Evolutionary conservation across 2,113 vertebrate species (phyloP).

Genomic region (Passer montanus): DNA sequence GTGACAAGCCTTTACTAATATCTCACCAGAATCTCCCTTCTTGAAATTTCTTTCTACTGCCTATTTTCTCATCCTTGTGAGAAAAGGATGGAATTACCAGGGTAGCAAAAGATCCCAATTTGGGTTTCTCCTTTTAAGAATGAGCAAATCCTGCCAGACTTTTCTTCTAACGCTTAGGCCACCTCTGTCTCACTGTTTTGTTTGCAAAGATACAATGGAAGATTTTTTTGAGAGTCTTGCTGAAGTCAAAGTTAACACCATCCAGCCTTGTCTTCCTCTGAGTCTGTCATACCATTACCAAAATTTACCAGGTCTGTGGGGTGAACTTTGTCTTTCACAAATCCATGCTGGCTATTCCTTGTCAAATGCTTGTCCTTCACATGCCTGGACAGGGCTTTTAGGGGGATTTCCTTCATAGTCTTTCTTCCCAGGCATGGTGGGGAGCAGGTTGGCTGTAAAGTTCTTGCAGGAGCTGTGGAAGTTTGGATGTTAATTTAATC

Average conservation of each 20-base stretch:
- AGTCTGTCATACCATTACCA: neutral
- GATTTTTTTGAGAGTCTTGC: neutral
- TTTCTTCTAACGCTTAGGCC: neutral
- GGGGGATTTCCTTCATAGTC: neutral
- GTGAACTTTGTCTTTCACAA: neutral
- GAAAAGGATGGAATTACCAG: neutral
- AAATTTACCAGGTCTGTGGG: neutral
- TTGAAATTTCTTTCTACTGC: neutral
- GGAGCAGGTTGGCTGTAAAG: neutral
- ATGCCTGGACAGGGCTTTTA: neutral
- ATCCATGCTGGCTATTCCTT: neutral
- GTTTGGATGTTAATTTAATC: neutral
- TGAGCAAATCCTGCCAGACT: neutral
- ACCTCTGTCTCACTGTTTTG: neutral
- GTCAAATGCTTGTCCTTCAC: neutral
- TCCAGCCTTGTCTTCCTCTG: neutral
- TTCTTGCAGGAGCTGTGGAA: neutral
- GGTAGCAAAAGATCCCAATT: neutral
- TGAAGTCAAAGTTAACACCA: neutral
- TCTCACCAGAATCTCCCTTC: neutral
- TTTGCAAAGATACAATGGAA: neutral
- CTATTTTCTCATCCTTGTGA: neutral
- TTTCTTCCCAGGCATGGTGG: neutral
- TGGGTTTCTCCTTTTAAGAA: neutral
- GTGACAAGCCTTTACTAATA: neutral